Conservation (phyloP, 2,797 vertebrate genomes). For the Ctenochaetus hawaiiensis region DNA sequence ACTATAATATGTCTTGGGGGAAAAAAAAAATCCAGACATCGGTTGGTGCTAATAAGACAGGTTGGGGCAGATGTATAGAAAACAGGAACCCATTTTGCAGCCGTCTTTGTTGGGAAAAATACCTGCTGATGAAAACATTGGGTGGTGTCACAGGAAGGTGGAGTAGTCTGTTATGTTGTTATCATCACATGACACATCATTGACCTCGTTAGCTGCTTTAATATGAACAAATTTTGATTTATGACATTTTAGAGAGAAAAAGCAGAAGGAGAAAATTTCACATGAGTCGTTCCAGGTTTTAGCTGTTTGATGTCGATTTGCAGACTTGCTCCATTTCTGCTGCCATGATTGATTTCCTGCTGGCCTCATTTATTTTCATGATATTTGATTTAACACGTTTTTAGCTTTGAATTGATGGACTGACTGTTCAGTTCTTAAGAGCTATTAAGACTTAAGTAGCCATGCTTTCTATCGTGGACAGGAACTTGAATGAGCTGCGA, state of each 20-base stretch:
- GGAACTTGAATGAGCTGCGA: not conserved
- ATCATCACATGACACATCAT: too few relatives aligned
- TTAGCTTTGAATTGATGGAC: not conserved
- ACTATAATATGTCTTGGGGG: too few relatives aligned
- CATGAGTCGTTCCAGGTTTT: not conserved
- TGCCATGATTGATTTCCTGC: not conserved
- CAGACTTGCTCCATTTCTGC: not conserved
- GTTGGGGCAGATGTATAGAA: too few relatives aligned
- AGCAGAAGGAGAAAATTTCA: conserved; percentile 2
- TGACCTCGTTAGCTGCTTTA: conserved; percentile 10
- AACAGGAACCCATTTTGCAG: too few relatives aligned
- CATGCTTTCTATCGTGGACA: not conserved
- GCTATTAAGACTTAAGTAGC: not conserved
- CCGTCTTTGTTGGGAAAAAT: too few relatives aligned
- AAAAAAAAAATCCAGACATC: too few relatives aligned
- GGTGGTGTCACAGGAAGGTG: too few relatives aligned
- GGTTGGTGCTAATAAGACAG: too few relatives aligned
- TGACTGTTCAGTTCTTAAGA: not conserved
- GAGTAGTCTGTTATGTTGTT: too few relatives aligned
- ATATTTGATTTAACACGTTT: conserved; percentile 1
- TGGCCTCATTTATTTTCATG: not conserved
- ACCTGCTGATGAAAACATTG: too few relatives aligned
- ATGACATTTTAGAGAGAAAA: not conserved
- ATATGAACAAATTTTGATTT: conserved; percentile 7
- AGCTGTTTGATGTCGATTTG: too few relatives aligned